Conservation (phyloP, 2,797 vertebrate species). For the Typhlichthys subterraneus region DNA sequence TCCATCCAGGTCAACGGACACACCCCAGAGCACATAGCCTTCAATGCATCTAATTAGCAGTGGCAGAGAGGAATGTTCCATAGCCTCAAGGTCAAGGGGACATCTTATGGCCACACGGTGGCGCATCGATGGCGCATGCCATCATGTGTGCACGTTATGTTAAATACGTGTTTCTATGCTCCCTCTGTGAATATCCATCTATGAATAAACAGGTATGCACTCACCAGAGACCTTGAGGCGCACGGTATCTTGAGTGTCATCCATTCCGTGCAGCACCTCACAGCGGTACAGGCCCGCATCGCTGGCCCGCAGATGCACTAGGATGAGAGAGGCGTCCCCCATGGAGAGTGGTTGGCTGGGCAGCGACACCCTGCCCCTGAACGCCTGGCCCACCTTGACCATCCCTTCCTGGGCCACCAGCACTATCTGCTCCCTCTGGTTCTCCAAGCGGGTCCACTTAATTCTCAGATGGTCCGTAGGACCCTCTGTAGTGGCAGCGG, state of each 20-base stretch:
- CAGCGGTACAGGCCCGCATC: constrained; percentile 90
- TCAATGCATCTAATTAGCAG: no score
- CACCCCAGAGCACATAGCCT: no score
- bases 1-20: no score
- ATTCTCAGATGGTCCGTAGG: constrained; percentile 83
- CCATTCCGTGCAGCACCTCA: constrained; percentile 89
- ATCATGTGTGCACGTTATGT: no score
- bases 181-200: no score
- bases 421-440: constrained; percentile 82
- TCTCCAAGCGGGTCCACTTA: constrained; percentile 91
- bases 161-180: no score
- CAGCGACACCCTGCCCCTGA: constrained; percentile 81
- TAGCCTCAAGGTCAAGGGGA: no score
- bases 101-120: no score
- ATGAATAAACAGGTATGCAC: constrained; percentile 28
- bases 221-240: constrained; percentile 85
- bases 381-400: constrained; percentile 83
- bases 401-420: constrained; percentile 85
- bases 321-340: constrained; percentile 81
- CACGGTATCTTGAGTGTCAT: constrained; percentile 81
- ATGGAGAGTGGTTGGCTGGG: constrained; percentile 65
- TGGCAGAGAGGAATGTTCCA: no score
- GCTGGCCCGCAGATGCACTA: constrained; percentile 81
- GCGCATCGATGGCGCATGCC: no score
- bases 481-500: constrained; percentile 35